Conservation (phyloP, 2,113 vertebrate genomes). For the Ginglymostoma cirratum region DNA sequence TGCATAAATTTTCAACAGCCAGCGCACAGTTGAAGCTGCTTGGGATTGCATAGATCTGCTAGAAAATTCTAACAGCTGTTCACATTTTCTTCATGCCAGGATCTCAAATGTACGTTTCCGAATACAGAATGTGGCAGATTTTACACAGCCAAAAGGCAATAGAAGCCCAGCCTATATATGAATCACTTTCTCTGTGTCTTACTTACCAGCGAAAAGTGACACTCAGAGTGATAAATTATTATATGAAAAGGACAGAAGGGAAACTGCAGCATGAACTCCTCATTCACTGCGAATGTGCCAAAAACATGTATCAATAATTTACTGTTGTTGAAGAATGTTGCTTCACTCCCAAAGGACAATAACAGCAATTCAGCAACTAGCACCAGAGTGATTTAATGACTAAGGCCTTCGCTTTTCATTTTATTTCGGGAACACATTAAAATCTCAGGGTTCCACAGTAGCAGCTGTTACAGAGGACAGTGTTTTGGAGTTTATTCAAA, state of each 20-base stretch:
- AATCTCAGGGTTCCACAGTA: conserved; percentile 35
- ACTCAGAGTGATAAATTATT: conserved; percentile 32
- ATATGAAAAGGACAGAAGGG: neutral
- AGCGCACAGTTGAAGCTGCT: conserved; percentile 8
- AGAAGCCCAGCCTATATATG: neutral
- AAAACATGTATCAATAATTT: conserved; percentile 35
- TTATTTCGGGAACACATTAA: conserved; percentile 22
- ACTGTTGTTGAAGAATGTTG: conserved; percentile 35
- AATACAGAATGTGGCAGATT: neutral
- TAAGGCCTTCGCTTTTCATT: conserved; percentile 30
- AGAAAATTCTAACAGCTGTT: conserved; percentile 23
- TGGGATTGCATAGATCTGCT: conserved; percentile 1
- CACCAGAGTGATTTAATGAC: conserved; percentile 21
- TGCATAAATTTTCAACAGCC: conserved; percentile 3
- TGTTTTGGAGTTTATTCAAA: conserved; percentile 36
- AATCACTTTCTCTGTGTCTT: neutral
- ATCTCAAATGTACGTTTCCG: neutral
- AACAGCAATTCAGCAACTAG: conserved; percentile 25
- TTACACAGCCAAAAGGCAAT: neutral
- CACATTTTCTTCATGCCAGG: conserved; percentile 15
- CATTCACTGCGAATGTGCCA: conserved; percentile 23
- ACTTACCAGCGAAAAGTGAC: neutral
- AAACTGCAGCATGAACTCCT: conserved; percentile 22
- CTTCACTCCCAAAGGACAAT: conserved; percentile 27
- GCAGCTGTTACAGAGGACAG: conserved; percentile 12